A percentile compares a stretch with the other conserved stretches of the same genome.
phyloP scores from a whole-genome alignment of 2,113 vertebrate species.

The Gnathonemus longibarbis region DNA sequence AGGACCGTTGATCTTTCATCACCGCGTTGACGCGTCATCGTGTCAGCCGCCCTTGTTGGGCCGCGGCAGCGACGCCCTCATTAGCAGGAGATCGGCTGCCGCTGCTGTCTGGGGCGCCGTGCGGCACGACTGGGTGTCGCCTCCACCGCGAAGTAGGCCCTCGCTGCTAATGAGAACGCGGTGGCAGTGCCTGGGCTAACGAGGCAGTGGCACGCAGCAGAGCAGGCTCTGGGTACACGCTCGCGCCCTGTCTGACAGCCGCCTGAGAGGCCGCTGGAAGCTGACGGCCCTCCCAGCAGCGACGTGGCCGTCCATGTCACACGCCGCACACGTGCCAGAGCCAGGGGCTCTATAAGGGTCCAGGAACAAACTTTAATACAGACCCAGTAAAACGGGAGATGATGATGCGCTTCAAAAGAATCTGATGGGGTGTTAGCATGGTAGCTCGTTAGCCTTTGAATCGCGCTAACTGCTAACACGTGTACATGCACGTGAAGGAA shows the following conservation, averaged over 20 bases:
- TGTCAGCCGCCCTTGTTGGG: conserved; percentile 3
- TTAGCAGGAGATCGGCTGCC: conserved; percentile 10
- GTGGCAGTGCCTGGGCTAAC: neutral
- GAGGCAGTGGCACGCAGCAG: neutral
- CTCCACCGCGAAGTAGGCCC: neutral
- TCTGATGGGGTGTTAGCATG: neutral
- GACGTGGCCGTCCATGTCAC: neutral
- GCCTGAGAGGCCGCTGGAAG: neutral
- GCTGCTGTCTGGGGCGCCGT: neutral
- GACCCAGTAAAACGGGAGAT: neutral
- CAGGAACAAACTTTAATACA: neutral
- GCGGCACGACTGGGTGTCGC: neutral
- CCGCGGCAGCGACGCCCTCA: conserved; percentile 6
- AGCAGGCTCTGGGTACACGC: neutral
- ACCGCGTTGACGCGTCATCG: neutral
- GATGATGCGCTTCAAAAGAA: neutral
- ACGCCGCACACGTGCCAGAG: neutral
- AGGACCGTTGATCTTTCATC: neutral
- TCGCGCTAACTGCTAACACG: neutral
- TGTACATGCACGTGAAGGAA: neutral
- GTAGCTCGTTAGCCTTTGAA: neutral
- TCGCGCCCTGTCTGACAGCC: neutral
- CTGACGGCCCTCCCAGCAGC: neutral
- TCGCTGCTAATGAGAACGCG: neutral
- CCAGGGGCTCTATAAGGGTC: neutral